These are phyloP conservation scores for Entosphenus tridentatus DNA, from an alignment of 2,113 vertebrate genomes.

Conservation along the genomic window DNA sequence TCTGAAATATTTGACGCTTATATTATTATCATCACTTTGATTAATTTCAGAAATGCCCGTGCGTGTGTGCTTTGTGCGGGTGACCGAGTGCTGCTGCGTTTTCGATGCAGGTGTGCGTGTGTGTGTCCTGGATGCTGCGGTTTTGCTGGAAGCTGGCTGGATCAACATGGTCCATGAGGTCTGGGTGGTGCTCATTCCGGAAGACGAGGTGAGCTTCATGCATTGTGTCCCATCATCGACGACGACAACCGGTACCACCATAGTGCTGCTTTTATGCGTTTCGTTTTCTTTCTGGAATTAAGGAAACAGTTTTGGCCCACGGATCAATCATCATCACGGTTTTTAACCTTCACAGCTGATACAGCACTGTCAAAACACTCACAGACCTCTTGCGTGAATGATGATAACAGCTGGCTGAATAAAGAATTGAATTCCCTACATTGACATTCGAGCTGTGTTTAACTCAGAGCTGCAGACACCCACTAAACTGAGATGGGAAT, in stretches of 20 bases:
- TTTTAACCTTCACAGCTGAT: neutral
- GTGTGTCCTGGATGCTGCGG: conserved; percentile 2
- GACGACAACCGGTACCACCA: neutral
- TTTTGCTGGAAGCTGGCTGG: conserved; percentile 1
- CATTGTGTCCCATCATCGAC: neutral
- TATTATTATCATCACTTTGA: neutral
- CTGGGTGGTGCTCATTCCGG: neutral
- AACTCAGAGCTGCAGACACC: too few relatives aligned
- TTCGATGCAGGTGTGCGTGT: neutral
- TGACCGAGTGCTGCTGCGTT: too few relatives aligned
- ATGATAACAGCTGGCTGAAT: too few relatives aligned
- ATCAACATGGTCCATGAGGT: neutral
- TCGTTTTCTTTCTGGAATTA: neutral
- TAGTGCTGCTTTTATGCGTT: neutral
- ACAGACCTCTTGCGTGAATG: neutral
- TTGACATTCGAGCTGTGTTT: too few relatives aligned
- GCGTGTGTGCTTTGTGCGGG: too few relatives aligned
- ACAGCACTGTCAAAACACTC: neutral
- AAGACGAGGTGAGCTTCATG: neutral
- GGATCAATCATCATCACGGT: neutral
- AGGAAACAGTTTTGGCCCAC: neutral
- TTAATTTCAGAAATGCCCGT: neutral
- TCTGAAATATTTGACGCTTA: too few relatives aligned
- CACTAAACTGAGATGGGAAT: neutral
- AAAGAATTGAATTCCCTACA: too few relatives aligned